These are phyloP conservation scores for Piprites chloris DNA, from an alignment of 2,113 vertebrate genomes.

Conservation along the genomic window DNA sequence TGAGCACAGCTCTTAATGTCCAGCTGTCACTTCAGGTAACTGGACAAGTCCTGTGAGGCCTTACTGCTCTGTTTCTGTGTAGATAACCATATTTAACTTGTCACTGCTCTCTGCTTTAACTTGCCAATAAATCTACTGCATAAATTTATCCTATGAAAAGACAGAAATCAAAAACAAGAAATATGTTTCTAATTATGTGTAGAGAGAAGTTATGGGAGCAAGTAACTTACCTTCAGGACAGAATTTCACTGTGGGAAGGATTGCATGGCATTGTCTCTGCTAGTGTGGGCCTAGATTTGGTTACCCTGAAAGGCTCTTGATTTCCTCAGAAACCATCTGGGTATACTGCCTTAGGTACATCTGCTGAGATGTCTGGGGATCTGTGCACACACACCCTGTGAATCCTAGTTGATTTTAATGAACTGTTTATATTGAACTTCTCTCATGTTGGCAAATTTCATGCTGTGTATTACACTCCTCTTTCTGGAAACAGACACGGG, in stretches of 20 bases:
- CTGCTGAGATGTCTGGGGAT: not conserved
- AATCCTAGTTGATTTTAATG: not conserved
- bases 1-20: not conserved
- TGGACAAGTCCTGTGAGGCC: not conserved
- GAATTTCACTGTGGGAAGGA: not conserved
- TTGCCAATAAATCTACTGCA: not conserved
- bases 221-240: not conserved
- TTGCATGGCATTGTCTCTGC: not conserved
- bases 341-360: not conserved
- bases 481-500: not conserved
- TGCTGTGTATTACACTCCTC: not conserved
- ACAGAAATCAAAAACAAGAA: not conserved
- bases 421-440: not conserved
- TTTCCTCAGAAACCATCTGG: not conserved
- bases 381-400: not conserved
- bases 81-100: not conserved
- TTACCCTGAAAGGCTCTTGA: not conserved
- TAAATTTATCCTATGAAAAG: not conserved
- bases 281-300: not conserved
- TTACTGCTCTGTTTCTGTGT: not conserved
- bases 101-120: not conserved
- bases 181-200: not conserved
- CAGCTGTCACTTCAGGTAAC: not conserved
- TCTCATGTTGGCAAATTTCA: not conserved
- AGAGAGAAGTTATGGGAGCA: not conserved